Conservation (phyloP, 2,113 vertebrate species). For the Gnathonemus echidnorhynchus region DNA sequence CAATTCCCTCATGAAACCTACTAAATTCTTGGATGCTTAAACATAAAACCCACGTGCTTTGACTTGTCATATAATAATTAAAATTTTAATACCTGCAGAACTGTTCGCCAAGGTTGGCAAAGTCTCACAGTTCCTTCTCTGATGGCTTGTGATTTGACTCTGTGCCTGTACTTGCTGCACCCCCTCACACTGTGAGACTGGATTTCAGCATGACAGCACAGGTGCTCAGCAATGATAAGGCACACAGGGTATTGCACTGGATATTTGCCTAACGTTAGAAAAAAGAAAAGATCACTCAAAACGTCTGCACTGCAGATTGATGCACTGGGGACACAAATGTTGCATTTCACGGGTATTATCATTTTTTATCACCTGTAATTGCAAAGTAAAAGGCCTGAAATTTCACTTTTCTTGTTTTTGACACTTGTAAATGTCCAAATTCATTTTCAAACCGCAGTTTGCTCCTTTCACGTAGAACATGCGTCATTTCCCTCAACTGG, state of each 20-base stretch:
- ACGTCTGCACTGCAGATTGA: not conserved
- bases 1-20: not conserved
- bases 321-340: not conserved
- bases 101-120: not conserved
- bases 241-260: not conserved
- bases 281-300: not conserved
- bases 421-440: not conserved
- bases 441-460: not conserved
- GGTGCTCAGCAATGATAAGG: not conserved
- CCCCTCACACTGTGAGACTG: not conserved
- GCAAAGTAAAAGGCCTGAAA: not conserved
- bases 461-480: not conserved
- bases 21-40: not conserved
- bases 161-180: not conserved
- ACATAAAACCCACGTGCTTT: not conserved
- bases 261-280: not conserved
- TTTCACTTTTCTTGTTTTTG: not conserved
- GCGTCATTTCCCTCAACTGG: not conserved
- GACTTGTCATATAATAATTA: not conserved
- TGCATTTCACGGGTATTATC: not conserved
- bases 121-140: not conserved
- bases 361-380: not conserved
- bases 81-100: not conserved
- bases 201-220: not conserved
- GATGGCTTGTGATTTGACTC: not conserved